A percentile compares a stretch with the other conserved stretches of the same genome.
Evolutionary conservation across 2,113 vertebrate genomes (phyloP).

Genomic region (Macaca mulatta): DNA sequence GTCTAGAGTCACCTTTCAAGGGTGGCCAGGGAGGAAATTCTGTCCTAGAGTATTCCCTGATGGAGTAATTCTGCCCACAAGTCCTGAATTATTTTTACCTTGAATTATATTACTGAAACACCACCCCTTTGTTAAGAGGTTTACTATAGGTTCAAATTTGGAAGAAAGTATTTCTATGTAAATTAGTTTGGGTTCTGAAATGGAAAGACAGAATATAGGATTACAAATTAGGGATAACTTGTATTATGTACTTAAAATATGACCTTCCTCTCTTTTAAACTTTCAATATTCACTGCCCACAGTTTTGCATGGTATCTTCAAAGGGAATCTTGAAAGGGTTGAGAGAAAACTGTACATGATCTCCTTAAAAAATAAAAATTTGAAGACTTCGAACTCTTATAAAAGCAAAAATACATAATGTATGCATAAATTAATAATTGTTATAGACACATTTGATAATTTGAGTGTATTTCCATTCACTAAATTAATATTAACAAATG

Average conservation of each 20-base stretch:
- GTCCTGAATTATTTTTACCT: background rate
- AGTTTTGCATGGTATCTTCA: background rate
- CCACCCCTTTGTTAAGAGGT: background rate
- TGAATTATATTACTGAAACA: background rate
- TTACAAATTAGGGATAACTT: background rate
- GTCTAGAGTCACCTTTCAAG: background rate
- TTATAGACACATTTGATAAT: background rate
- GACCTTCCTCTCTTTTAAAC: background rate
- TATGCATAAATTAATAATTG: background rate
- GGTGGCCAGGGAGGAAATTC: background rate
- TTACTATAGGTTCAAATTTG: background rate
- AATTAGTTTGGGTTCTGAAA: constrained; percentile 12
- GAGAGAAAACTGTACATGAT: background rate
- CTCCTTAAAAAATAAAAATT: background rate
- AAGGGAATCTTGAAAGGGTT: background rate
- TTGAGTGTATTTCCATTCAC: too few relatives aligned
- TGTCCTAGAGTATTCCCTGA: too few relatives aligned
- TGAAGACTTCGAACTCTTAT: background rate
- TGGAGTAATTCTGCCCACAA: background rate
- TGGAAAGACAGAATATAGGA: background rate
- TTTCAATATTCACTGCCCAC: background rate
- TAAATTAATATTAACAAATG: background rate
- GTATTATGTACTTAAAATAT: background rate
- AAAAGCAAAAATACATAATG: background rate
- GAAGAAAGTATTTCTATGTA: background rate